Evolutionary conservation across 2,797 vertebrate species (phyloP).

Genomic region (Melanotaenia maccullochi): DNA sequence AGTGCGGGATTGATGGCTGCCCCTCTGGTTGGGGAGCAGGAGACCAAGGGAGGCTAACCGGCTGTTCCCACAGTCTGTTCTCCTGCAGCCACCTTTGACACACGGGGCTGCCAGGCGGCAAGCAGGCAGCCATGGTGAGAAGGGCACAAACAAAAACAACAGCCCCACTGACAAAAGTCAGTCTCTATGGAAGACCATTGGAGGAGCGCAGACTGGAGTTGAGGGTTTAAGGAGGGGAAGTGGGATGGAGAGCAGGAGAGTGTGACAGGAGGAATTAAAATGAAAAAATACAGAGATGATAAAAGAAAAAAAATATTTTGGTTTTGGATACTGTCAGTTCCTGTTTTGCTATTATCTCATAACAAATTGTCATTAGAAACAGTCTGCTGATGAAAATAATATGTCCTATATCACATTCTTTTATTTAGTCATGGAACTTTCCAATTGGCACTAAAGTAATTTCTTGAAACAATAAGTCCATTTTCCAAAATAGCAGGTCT

Average conservation of each 20-base stretch:
- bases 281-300: conserved; percentile 40
- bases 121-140: conserved; percentile 82
- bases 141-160: conserved; percentile 80
- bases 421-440: conserved; percentile 12
- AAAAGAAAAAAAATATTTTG: conserved; percentile 28
- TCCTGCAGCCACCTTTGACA: conserved; percentile 87
- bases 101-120: conserved; percentile 85
- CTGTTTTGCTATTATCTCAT: conserved; percentile 13
- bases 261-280: conserved; percentile 31
- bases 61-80: conserved; percentile 91
- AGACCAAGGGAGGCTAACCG: conserved; percentile 85
- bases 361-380: neutral
- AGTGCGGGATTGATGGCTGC: conserved; percentile 86
- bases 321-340: conserved; percentile 11
- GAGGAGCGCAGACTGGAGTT: conserved; percentile 39
- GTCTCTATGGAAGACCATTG: conserved; percentile 54
- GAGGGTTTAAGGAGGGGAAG: conserved; percentile 20
- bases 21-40: conserved; percentile 85
- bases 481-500: conserved; percentile 18
- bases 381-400: conserved; percentile 9
- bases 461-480: conserved; percentile 28
- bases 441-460: conserved; percentile 7
- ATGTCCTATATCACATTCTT: conserved; percentile 7
- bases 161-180: conserved; percentile 70
- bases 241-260: conserved; percentile 20